Evolutionary conservation across 2,797 vertebrate species (phyloP).

Genomic region (Furcifer pardalis): DNA sequence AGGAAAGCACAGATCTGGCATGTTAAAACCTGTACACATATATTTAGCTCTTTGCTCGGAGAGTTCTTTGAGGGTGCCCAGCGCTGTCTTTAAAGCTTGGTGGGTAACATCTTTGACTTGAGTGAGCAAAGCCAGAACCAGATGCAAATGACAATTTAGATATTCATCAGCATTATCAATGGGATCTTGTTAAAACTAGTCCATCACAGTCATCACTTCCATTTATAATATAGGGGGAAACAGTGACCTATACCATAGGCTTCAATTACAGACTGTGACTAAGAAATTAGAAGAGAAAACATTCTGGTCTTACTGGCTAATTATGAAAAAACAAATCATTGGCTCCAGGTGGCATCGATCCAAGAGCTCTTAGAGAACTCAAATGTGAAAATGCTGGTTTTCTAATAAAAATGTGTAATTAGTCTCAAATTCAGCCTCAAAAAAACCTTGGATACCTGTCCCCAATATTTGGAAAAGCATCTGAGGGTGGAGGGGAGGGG

Average conservation of each 20-base stretch:
- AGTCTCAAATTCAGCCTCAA: no score
- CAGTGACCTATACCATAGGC: background rate
- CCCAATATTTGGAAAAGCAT: background rate
- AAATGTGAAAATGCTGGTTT: no score
- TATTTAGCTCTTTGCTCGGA: background rate
- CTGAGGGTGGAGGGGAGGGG: background rate
- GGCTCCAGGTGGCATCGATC: no score
- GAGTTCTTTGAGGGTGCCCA: background rate
- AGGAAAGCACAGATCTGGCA: background rate
- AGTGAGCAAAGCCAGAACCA: no score
- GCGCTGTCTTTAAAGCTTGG: background rate
- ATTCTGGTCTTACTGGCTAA: no score
- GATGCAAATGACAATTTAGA: background rate
- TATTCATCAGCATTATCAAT: background rate
- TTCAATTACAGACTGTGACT: no score
- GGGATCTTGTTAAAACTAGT: no score
- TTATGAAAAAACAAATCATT: no score
- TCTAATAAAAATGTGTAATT: no score
- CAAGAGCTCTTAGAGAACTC: no score
- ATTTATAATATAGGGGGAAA: background rate
- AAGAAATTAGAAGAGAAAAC: no score
- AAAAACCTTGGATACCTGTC: no score
- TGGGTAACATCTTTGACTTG: background rate
- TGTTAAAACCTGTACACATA: background rate
- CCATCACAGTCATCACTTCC: background rate